Evolutionary conservation across 2,113 vertebrate species (phyloP), one percentile per base, ranked within the genome.

Genomic region (Tiliqua scincoides): DNA sequence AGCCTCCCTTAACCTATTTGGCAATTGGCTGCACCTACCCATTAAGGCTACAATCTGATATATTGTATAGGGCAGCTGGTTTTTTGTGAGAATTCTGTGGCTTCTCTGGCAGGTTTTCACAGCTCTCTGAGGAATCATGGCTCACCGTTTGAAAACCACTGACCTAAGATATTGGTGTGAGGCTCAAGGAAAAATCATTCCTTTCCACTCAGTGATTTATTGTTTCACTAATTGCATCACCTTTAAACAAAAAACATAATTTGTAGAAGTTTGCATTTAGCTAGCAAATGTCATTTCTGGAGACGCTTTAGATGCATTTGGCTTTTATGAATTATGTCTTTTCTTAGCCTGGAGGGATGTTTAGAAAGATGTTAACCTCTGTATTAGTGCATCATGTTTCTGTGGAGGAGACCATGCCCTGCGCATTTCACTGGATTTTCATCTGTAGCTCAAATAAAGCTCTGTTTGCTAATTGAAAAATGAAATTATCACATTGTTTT

Each of bases 401-500:
- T 37, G n/a, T 72, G 61, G 15, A 81, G 21, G 43, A 85, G 59
- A 81, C n/a, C n/a, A 57, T 57, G 79, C 62, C 59, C 57, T 86
- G 12, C 11, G 27, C 27, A 37, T 86, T 74, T 81, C 40, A 23
- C 25, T 86, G 57, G 10, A 62, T 72, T 85, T 79, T 62, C 12
- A 32, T 71, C 68, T 61, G 12, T 32, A 23, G 43, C 32, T 74
- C 43, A 54, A 74, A 57, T 80, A 86, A 65, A 81, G 40, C 70
- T 63, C n/a, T 37, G 21, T 37, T 62, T 73, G 68, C 70, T 72
- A 86, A 79, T 32, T 73, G 77, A 73, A 80, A 80, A 73, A 72
- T 86, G 54, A 73, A 80, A 80, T 73, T 71, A 73, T 40, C 23
- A 48, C 20, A 62, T 62, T 7, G 57, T 11, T 68, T n/a, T 59